phyloP scores from a whole-genome alignment of 2,797 vertebrate genomes.

The Telmatherina bonti region DNA sequence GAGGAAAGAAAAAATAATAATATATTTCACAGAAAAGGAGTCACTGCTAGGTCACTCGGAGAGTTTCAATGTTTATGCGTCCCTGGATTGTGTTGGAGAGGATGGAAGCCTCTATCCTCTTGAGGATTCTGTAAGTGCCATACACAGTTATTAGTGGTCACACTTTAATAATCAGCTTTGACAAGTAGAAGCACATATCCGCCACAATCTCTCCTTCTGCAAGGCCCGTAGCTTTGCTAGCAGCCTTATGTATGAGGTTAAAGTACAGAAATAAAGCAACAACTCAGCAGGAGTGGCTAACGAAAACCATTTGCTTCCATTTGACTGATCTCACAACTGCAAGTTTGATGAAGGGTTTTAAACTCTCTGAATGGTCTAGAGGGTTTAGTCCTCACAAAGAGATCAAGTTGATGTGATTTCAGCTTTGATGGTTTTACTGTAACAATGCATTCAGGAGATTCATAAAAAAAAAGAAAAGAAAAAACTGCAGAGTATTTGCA shows the following conservation, averaged over 20 bases:
- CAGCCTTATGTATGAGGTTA: conserved; percentile 37
- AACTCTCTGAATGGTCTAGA: conserved; percentile 56
- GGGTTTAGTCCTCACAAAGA: conserved; percentile 60
- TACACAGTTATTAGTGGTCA: conserved; percentile 33
- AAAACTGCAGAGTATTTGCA: conserved; percentile 30
- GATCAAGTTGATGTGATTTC: conserved; percentile 49
- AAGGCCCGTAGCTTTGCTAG: conserved; percentile 45
- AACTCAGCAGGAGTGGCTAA: conserved; percentile 74
- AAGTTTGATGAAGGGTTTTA: conserved; percentile 51
- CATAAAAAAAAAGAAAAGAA: conserved; percentile 42
- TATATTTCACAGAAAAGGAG: background rate
- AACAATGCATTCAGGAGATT: conserved; percentile 68
- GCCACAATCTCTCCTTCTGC: conserved; percentile 42
- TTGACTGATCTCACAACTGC: conserved; percentile 63
- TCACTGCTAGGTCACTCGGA: conserved; percentile 34
- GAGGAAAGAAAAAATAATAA: conserved; percentile 12
- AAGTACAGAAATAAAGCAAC: conserved; percentile 58
- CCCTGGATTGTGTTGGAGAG: conserved; percentile 7
- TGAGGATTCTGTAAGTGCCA: conserved; percentile 20
- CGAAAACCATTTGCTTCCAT: conserved; percentile 66
- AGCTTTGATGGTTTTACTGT: conserved; percentile 56
- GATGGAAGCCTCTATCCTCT: conserved; percentile 12
- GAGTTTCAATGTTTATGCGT: conserved; percentile 9
- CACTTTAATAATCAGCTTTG: conserved; percentile 48
- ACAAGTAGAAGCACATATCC: conserved; percentile 58